These are phyloP conservation scores for Hypomesus transpacificus DNA, from an alignment of 2,113 vertebrate species.

Conservation along the genomic window DNA sequence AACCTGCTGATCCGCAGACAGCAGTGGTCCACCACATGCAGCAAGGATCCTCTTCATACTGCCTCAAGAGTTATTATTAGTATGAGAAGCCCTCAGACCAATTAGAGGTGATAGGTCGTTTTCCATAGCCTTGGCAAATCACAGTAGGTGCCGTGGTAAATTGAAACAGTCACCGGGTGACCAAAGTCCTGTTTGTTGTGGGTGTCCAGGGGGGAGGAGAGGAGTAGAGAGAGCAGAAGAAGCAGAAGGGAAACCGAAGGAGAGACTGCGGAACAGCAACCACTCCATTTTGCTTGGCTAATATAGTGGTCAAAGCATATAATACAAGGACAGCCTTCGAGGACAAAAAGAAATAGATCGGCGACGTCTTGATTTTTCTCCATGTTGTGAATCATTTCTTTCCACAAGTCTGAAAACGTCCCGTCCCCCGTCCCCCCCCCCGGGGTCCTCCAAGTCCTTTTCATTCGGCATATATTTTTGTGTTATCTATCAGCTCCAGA, in stretches of 20 bases:
- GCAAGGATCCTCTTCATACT: neutral
- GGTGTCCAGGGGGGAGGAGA: neutral
- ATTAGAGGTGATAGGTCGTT: neutral
- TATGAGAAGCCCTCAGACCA: neutral
- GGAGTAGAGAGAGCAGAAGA: too few relatives aligned
- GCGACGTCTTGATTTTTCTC: too few relatives aligned
- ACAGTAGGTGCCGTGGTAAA: neutral
- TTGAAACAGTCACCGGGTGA: constrained; percentile 21
- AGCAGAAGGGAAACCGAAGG: constrained; percentile 22
- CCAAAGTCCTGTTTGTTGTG: constrained; percentile 48
- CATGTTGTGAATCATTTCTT: too few relatives aligned
- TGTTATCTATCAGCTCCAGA: too few relatives aligned
- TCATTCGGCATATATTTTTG: too few relatives aligned
- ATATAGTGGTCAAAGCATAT: neutral
- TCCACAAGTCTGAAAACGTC: neutral
- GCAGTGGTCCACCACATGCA: neutral
- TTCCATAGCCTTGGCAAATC: neutral
- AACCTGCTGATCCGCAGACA: constrained; percentile 22
- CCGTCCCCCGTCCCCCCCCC: too few relatives aligned
- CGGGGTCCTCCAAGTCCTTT: too few relatives aligned
- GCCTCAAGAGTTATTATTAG: too few relatives aligned
- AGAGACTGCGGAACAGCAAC: constrained; percentile 29
- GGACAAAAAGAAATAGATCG: neutral
- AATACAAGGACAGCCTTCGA: neutral
- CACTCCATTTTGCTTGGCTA: neutral